Evolutionary conservation across 2,797 vertebrate genomes (phyloP).

Genomic region (Garrulus glandarius): DNA sequence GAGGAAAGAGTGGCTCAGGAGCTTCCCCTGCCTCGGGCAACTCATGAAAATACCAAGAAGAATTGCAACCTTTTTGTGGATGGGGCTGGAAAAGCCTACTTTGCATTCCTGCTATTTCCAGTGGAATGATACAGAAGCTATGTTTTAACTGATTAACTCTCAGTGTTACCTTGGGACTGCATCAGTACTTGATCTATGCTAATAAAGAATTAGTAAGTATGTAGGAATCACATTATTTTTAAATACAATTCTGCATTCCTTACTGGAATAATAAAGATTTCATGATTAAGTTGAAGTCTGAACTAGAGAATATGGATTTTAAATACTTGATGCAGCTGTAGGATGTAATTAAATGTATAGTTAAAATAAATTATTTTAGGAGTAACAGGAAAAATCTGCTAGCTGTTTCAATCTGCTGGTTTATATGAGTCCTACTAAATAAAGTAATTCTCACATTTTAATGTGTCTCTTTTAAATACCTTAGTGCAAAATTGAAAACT

Average conservation of each 20-base stretch:
- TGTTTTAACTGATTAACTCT: neutral
- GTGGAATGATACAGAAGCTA: neutral
- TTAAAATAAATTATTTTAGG: neutral
- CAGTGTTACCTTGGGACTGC: neutral
- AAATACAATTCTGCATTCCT: neutral
- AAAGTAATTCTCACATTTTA: neutral
- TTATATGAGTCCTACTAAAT: neutral
- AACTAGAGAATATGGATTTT: neutral
- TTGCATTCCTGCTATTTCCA: neutral
- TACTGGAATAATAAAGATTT: neutral
- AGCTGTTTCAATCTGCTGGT: neutral
- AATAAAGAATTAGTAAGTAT: neutral
- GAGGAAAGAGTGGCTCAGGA: neutral
- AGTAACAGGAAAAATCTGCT: neutral
- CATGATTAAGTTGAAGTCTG: neutral
- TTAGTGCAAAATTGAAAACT: neutral
- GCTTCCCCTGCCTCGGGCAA: accelerated
- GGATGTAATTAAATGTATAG: neutral
- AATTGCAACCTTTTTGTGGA: neutral
- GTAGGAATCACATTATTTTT: neutral
- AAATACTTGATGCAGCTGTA: neutral
- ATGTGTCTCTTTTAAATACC: neutral
- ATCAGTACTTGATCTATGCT: neutral
- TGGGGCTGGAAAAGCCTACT: neutral
- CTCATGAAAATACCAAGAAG: neutral